Evolutionary conservation across 1,140 invertebrate species (phyloP).

Genomic region (Atta cephalotes): DNA sequence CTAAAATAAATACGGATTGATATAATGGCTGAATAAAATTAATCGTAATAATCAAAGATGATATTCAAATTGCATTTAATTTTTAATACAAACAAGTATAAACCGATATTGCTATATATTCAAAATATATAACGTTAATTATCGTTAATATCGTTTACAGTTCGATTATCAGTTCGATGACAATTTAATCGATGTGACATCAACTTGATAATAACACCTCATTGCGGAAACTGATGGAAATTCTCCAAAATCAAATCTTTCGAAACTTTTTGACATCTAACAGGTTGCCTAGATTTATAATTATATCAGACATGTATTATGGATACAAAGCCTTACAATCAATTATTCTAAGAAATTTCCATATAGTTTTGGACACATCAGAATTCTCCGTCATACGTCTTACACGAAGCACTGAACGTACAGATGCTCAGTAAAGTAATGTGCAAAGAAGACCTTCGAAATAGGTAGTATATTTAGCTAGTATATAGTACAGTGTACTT

Average conservation of each 20-base stretch:
- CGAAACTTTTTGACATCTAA: conserved; percentile 90
- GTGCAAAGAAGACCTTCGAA: conserved; percentile 88
- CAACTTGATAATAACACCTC: conserved; percentile 96
- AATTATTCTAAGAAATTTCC: conserved; percentile 77
- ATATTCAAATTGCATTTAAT: neutral
- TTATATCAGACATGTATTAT: conserved; percentile 81
- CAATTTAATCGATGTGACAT: conserved; percentile 87
- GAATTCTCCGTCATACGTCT: conserved; percentile 89
- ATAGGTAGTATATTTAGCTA: conserved; percentile 80
- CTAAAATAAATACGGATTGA: conserved; percentile 77
- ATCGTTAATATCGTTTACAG: conserved; percentile 89
- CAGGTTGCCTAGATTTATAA: conserved; percentile 89
- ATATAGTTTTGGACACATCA: conserved; percentile 85
- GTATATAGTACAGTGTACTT: conserved; percentile 88
- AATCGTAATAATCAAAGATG: neutral
- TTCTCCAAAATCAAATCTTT: conserved; percentile 88
- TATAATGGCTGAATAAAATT: neutral
- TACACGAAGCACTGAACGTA: conserved; percentile 91
- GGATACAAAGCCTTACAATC: conserved; percentile 75
- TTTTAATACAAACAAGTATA: too few relatives aligned
- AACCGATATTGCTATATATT: neutral
- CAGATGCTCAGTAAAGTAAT: conserved; percentile 87
- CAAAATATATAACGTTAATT: neutral
- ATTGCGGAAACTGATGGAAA: conserved; percentile 88
- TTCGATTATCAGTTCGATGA: conserved; percentile 90